Base-by-base conservation (phyloP, 2,888 invertebrate species). In the Hoplodrina ambigua region DNA sequence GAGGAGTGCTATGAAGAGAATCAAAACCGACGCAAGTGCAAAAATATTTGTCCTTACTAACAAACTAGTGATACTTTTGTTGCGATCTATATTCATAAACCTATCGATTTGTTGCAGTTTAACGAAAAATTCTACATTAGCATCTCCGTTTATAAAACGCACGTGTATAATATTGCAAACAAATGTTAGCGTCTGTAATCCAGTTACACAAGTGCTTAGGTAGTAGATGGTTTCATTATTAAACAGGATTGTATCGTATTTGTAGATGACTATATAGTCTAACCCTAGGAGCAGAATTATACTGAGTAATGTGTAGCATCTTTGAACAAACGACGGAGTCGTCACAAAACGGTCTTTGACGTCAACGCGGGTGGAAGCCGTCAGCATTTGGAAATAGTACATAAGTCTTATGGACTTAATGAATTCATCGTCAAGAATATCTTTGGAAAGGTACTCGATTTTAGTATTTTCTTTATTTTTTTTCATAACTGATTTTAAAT, bases 41-140 rank as follows among this genome's bases (percentile, higher is more conserved):
- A 69, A 7, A 15, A 73, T 53, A 69, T 88, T 89, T 8, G 75
- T 72, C 30, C 71, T 75, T 61, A 81, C 82, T 53, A 88, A 58
- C 1, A 87, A 67, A 4, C 46, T 17, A 59, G 89, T 87, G 3
- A 92, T 75, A 11, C 30, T 63, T 66, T 85, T 85, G 53, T 85
- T 89, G 7, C 85, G 82, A 19, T 91, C 82, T 25, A 93, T 78
- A 37, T 87, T 88, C 89, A 94, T 89, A 1, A 87, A 68, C 20
- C 91, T 87, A 61, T 94, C 93, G 4, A 93, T 86, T 75, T 89
- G 84, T 81, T 94, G 93, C 65, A 93, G 81, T 80, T 87, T 86
- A 0, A 92, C 79, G n/a, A 85, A 87, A 60, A 93, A 91, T 4
- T 86, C 80, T 0, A 88, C 85, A 73, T 92, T 93, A 1, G 69